Evolutionary conservation across 2,797 vertebrate species (phyloP).

Genomic region (Australoheros facetus): DNA sequence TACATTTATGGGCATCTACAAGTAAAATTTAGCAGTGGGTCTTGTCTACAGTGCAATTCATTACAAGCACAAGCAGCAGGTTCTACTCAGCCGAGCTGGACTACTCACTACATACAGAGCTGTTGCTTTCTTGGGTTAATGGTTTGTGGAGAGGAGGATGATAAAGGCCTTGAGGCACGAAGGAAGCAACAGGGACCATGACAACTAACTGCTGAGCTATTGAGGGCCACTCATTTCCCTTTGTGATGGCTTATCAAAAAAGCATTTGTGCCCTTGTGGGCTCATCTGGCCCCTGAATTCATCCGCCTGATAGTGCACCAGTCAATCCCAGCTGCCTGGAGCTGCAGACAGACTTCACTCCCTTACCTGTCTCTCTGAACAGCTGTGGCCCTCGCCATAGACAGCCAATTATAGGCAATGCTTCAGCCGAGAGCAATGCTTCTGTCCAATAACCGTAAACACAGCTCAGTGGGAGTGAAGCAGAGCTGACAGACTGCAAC

Average conservation of each 20-base stretch:
- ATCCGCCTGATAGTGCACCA: slow-evolving; percentile 36
- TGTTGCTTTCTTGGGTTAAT: slow-evolving; percentile 18
- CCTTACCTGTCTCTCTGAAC: slow-evolving; percentile 51
- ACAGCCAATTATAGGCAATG: slow-evolving; percentile 59
- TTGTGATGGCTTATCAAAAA: slow-evolving; percentile 40
- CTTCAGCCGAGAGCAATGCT: slow-evolving; percentile 30
- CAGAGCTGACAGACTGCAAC: slow-evolving; percentile 22
- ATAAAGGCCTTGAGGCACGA: slow-evolving; percentile 11
- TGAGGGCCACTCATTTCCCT: slow-evolving; percentile 36
- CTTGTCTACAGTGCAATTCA: not conserved
- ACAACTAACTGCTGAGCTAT: slow-evolving; percentile 33
- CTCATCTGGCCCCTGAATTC: slow-evolving; percentile 37
- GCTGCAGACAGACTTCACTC: slow-evolving; percentile 17
- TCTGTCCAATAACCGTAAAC: slow-evolving; percentile 30
- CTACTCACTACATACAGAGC: not conserved
- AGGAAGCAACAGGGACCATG: slow-evolving; percentile 23
- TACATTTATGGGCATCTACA: not conserved
- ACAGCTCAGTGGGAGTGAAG: slow-evolving; percentile 1
- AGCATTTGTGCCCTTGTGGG: slow-evolving; percentile 15
- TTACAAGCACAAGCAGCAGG: not conserved
- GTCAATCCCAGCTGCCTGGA: slow-evolving; percentile 53
- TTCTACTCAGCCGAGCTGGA: not conserved
- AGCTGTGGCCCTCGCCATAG: slow-evolving; percentile 62
- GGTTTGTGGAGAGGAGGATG: slow-evolving; percentile 14
- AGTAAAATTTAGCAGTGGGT: not conserved